Base-by-base conservation (phyloP, 1,140 invertebrate species). In the Drosophila ironensis region DNA sequence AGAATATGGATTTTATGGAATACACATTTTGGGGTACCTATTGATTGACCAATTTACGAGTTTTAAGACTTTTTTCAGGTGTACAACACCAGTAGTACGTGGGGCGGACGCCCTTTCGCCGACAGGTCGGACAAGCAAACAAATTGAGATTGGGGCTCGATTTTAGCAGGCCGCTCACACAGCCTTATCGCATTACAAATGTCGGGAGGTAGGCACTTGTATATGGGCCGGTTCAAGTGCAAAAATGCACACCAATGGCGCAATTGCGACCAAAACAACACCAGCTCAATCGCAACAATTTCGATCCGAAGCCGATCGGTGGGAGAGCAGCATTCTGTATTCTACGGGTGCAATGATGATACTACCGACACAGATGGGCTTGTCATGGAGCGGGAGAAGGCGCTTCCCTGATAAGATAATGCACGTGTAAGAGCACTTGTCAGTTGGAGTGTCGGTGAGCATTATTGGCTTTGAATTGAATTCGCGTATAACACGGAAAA, bases 341-440 rank as follows among this genome's bases (percentile, higher is more conserved):
- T 30, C 45, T 59, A 37, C 16, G 14, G 52, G 35, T 14, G 14
- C 46, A n/a, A n/a, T n/a, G 22, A 28, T 57, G 46, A 57, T 56
- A 50, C 52, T 46, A 44, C 22, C 30, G 9, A 27, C 9, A 53
- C 14, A 56, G 53, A 77, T 84, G 72, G 41, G 72, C 44, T 59
- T 42, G 56, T 46, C 57, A 40, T 50, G 45, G 42, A 70, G 37
- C 40, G 56, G 5, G 22, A 56, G 30, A 33, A 33, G 48, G 33
- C 45, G 46, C 47, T 72, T 38, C 51, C 50, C 70, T 78, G 78
- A 84, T 84, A 84, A 84, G 78, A 84, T 84, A 78, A 70, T 69
- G 60, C 52, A 52, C 50, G 46, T 61, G 52, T 74, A 61, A 22
- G 54, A 48, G 60, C 20, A 46, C 60, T 64, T 44, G 35, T 57